phyloP scores from a whole-genome alignment of 2,113 vertebrate species.

The Gallinago media region DNA sequence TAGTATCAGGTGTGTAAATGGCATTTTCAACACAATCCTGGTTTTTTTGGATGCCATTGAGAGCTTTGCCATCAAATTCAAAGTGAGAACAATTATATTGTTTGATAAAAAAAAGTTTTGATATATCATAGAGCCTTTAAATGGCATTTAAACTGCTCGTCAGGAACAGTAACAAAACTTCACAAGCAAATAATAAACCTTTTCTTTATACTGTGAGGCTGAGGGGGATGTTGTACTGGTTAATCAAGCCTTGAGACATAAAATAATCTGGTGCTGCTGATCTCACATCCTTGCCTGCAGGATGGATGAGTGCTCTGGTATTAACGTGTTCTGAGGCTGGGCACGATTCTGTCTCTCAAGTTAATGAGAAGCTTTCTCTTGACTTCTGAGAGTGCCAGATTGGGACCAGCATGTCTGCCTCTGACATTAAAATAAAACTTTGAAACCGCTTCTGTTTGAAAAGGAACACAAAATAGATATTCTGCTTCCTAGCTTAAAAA shows the following conservation, averaged over 20 bases:
- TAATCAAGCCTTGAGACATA: background rate
- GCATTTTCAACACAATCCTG: background rate
- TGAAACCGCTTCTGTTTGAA: background rate
- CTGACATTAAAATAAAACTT: background rate
- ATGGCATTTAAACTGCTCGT: background rate
- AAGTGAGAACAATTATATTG: background rate
- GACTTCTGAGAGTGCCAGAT: background rate
- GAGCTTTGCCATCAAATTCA: slow-evolving; percentile 13
- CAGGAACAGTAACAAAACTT: background rate
- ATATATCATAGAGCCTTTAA: background rate
- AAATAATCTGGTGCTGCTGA: background rate
- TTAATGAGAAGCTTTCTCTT: background rate
- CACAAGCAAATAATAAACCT: background rate
- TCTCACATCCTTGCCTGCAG: background rate
- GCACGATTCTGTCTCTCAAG: background rate
- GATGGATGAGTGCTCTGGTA: background rate
- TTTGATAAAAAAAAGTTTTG: background rate
- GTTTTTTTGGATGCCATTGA: background rate
- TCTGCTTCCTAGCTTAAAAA: background rate
- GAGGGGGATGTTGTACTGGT: background rate
- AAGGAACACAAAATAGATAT: background rate
- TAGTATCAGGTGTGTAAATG: background rate
- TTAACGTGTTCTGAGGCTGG: background rate
- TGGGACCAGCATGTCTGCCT: background rate
- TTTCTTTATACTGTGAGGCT: background rate